A percentile compares a stretch with the other conserved stretches of the same genome.
Conservation (phyloP, 1,140 invertebrate species). For the Sycophaga agraensis region DNA sequence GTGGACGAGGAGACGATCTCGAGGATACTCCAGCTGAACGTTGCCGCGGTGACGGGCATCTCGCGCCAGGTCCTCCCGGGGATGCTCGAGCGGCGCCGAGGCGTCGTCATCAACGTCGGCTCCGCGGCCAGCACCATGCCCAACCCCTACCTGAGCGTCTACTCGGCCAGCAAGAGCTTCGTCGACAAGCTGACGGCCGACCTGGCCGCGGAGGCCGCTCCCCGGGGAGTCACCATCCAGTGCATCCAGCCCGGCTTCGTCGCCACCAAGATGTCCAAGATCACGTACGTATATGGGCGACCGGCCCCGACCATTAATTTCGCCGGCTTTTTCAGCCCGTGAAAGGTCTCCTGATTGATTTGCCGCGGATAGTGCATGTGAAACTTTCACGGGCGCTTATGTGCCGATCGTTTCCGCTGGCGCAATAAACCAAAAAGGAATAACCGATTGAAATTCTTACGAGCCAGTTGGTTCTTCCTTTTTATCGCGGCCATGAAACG, state of each 20-base stretch:
- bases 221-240: slow-evolving; percentile 80
- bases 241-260: slow-evolving; percentile 86
- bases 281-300: slow-evolving; percentile 62
- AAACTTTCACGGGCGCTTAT: too few species aligned
- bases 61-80: slow-evolving; percentile 78
- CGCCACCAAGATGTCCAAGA: slow-evolving; percentile 90
- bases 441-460: too few species aligned
- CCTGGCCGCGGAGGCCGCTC: slow-evolving; percentile 75
- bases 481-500: too few species aligned
- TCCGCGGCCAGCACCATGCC: slow-evolving; percentile 81
- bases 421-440: too few species aligned
- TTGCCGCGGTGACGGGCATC: slow-evolving; percentile 64
- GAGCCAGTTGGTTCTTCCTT: too few species aligned
- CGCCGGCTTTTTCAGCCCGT: too few species aligned
- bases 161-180: slow-evolving; percentile 88
- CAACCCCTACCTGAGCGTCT: slow-evolving; percentile 81
- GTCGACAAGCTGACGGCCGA: slow-evolving; percentile 83
- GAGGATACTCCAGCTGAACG: slow-evolving; percentile 61
- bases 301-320: too few species aligned
- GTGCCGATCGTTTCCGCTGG: too few species aligned
- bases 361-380: too few species aligned
- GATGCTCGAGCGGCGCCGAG: slow-evolving; percentile 83
- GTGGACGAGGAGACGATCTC: slow-evolving; percentile 60
- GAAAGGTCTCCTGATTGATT: too few species aligned
- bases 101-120: slow-evolving; percentile 90